phyloP scores from a whole-genome alignment of 2,113 vertebrate species.

The Indri indri region DNA sequence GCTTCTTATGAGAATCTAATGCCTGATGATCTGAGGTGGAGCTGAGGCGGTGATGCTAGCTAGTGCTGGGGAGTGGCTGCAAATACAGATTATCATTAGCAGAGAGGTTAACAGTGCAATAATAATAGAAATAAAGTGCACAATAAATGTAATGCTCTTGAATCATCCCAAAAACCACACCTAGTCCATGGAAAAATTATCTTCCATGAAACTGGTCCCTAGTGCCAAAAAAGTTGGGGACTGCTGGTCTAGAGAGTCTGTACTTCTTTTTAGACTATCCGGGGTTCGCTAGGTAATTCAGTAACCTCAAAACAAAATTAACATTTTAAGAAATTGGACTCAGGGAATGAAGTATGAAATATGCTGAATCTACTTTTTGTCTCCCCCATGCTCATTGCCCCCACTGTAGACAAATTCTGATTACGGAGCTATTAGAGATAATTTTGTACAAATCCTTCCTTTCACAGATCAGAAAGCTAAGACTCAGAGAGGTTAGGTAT shows the following conservation, averaged over 20 bases:
- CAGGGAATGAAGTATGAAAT: slow-evolving; percentile 30
- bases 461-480: slow-evolving; percentile 26
- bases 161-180: too few relatives aligned
- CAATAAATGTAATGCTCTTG: too few relatives aligned
- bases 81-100: too few relatives aligned
- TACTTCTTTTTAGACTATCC: slow-evolving; percentile 28
- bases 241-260: background rate
- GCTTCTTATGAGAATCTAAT: too few relatives aligned
- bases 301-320: slow-evolving; percentile 51
- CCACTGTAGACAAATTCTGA: slow-evolving; percentile 5
- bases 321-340: slow-evolving; percentile 26
- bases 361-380: background rate
- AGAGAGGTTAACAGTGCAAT: too few relatives aligned
- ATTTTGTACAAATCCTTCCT: slow-evolving; percentile 8
- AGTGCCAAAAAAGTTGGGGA: too few relatives aligned
- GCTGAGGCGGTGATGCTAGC: too few relatives aligned
- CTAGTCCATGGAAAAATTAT: too few relatives aligned
- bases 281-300: slow-evolving; percentile 23
- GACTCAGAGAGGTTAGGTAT: background rate
- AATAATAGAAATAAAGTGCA: too few relatives aligned
- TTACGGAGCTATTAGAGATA: slow-evolving; percentile 13
- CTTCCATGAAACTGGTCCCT: too few relatives aligned
- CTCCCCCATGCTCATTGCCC: background rate
- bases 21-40: too few relatives aligned
- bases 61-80: too few relatives aligned